Evolutionary conservation across 2,113 vertebrate genomes (phyloP).

Genomic region (Cryptomyrus ogoouensis): DNA sequence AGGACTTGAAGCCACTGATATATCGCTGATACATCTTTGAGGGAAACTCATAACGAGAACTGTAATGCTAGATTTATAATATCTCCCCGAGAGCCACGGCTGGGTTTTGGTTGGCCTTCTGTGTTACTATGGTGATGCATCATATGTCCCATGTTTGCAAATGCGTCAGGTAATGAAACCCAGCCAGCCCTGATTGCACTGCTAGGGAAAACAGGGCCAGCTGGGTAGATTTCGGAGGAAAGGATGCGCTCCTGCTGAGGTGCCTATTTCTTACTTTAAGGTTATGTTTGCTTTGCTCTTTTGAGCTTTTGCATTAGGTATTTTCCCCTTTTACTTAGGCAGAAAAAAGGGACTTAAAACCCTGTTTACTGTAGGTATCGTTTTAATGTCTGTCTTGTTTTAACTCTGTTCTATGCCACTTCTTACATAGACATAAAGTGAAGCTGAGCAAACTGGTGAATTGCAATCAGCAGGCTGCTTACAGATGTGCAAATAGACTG

Average conservation of each 20-base stretch:
- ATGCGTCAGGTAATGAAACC: not conserved
- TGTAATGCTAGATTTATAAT: not conserved
- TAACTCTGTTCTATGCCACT: not conserved
- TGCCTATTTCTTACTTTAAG: not conserved
- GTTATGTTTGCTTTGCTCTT: not conserved
- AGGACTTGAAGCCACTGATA: not conserved
- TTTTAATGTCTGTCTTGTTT: not conserved
- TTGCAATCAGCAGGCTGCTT: conserved; percentile 4
- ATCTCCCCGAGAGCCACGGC: not conserved
- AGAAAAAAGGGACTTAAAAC: not conserved
- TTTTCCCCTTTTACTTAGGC: not conserved
- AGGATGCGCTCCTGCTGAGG: not conserved
- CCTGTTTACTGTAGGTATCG: not conserved
- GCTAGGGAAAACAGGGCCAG: not conserved
- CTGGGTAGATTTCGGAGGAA: not conserved
- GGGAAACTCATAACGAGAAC: not conserved
- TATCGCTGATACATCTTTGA: not conserved
- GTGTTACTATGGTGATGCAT: not conserved
- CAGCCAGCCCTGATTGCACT: not conserved
- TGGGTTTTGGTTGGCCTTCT: not conserved
- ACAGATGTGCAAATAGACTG: conserved; percentile 14
- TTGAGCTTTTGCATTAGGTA: not conserved
- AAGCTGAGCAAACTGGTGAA: conserved; percentile 2
- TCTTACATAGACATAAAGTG: not conserved
- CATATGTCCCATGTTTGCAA: not conserved